Evolutionary conservation across 2,113 vertebrate genomes (phyloP).

Genomic region (Epinephelus cyanopodus): DNA sequence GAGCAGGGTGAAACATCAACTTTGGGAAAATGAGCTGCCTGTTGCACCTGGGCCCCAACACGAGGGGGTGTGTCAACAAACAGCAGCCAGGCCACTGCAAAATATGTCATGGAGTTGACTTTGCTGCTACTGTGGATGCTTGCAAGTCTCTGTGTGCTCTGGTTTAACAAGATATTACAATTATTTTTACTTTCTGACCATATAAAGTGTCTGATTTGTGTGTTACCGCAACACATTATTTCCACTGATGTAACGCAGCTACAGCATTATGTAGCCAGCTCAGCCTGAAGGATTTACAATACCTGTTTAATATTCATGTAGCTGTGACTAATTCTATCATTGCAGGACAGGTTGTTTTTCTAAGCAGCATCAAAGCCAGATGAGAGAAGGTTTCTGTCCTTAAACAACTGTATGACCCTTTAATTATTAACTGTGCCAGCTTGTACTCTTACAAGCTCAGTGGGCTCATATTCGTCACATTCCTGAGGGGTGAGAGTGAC

Average conservation of each 20-base stretch:
- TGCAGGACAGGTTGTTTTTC: conserved; percentile 1
- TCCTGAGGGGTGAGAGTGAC: background rate
- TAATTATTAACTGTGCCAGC: conserved; percentile 56
- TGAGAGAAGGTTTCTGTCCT: conserved; percentile 31
- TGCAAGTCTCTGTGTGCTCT: background rate
- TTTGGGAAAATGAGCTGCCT: conserved; percentile 62
- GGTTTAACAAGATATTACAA: background rate
- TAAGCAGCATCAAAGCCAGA: background rate
- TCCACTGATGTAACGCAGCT: too few relatives aligned
- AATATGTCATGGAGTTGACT: background rate
- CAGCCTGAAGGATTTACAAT: background rate
- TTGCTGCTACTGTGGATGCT: background rate
- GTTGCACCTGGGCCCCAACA: conserved; percentile 56
- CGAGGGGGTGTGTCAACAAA: conserved; percentile 14
- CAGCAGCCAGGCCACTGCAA: background rate
- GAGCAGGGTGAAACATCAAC: conserved; percentile 58
- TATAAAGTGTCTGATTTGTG: background rate
- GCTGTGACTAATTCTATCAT: background rate
- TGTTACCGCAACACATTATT: background rate
- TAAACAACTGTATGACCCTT: conserved; percentile 22
- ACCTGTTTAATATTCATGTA: background rate
- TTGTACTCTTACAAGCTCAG: background rate
- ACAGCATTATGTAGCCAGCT: too few relatives aligned
- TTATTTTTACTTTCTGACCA: background rate
- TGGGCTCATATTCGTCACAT: conserved; percentile 9